Evolutionary conservation across 2,888 invertebrate genomes (phyloP).

Genomic region (Buathra laborator): DNA sequence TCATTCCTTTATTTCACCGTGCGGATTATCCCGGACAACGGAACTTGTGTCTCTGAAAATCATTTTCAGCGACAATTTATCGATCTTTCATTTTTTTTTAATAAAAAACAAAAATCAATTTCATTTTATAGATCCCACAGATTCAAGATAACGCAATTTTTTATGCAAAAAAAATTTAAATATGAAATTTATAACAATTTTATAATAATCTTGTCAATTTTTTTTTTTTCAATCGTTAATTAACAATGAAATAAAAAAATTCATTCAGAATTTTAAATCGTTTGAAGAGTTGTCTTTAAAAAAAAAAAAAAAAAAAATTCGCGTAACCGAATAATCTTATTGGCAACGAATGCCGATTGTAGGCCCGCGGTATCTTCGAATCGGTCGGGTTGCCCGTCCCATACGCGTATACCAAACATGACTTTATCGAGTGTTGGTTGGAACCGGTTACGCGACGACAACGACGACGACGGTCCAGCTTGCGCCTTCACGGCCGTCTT

Average conservation of each 20-base stretch:
- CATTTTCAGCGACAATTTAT: background rate
- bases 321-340: background rate
- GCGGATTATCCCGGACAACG: constrained; percentile 13
- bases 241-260: background rate
- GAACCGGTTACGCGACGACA: constrained; percentile 77
- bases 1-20: constrained; percentile 8
- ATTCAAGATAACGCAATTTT: background rate
- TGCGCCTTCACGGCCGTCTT: constrained; percentile 26
- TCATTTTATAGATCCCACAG: no score
- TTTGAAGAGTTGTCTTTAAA: background rate
- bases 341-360: constrained; percentile 1
- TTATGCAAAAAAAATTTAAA: background rate
- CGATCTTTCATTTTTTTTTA: background rate
- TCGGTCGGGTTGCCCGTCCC: constrained; percentile 22
- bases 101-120: no score
- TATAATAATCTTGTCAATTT: no score
- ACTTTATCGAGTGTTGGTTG: constrained; percentile 79
- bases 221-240: no score
- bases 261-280: background rate
- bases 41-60: background rate
- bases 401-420: constrained; percentile 68
- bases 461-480: constrained; percentile 35
- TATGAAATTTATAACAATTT: no score
- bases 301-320: background rate
- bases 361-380: constrained; percentile 25